Evolutionary conservation across 2,888 invertebrate species (phyloP).

Genomic region (Platerodrilus igneus): DNA sequence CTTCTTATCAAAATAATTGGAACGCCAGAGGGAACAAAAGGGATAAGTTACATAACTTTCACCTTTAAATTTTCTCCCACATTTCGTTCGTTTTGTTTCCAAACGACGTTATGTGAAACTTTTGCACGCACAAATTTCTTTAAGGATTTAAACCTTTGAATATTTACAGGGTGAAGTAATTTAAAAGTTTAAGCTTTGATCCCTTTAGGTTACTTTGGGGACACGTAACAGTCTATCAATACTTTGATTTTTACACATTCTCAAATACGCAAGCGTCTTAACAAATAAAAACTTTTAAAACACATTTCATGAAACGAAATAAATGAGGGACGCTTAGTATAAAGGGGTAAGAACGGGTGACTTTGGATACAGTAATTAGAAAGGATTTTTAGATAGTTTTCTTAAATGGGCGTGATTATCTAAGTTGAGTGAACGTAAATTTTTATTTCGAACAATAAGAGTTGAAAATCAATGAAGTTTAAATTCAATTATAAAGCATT

Average conservation of each 20-base stretch:
- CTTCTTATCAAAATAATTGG: slow-evolving; percentile 27
- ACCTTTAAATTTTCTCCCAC: slow-evolving; percentile 32
- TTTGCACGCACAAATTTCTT: slow-evolving; percentile 45
- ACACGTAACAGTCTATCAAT: too few relatives aligned
- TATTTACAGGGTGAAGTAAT: slow-evolving; percentile 41
- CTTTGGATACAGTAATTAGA: too few relatives aligned
- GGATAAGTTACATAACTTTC: slow-evolving; percentile 26
- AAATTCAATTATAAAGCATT: slow-evolving; percentile 44
- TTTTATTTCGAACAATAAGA: slow-evolving; percentile 41
- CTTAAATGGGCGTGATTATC: slow-evolving; percentile 43
- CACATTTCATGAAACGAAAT: too few relatives aligned
- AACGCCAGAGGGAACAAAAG: slow-evolving; percentile 34
- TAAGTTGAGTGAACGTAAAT: slow-evolving; percentile 38
- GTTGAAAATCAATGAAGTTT: slow-evolving; percentile 43
- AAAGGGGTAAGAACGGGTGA: too few relatives aligned
- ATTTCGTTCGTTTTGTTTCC: slow-evolving; percentile 46
- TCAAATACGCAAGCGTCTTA: too few relatives aligned
- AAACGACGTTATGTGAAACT: slow-evolving; percentile 41
- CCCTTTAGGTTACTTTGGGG: too few relatives aligned
- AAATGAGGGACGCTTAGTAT: too few relatives aligned
- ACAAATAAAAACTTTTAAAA: too few relatives aligned
- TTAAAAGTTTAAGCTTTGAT: slow-evolving; percentile 36
- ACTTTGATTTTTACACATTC: too few relatives aligned
- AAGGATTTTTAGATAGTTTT: slow-evolving; percentile 36
- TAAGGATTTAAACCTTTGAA: slow-evolving; percentile 41